A percentile compares a stretch with the other conserved stretches of the same genome.
Conservation (phyloP, 1,140 invertebrate species). For the Leucophenga varia region DNA sequence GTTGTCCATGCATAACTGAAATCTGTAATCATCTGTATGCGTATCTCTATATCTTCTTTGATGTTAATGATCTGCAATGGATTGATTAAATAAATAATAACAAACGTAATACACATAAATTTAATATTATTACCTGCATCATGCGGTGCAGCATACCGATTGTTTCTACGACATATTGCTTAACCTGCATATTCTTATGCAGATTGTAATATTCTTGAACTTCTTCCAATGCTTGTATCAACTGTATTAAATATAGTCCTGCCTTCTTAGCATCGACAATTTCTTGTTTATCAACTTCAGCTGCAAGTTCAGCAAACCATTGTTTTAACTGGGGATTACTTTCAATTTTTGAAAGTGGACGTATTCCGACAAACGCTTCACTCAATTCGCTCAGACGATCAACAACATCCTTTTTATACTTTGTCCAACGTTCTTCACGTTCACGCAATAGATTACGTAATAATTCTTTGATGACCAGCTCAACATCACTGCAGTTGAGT, state of each 20-base stretch:
- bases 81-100: no score
- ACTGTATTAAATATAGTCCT: constrained; percentile 83
- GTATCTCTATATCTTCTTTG: constrained; percentile 91
- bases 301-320: constrained; percentile 89
- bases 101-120: no score
- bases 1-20: constrained; percentile 93
- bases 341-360: constrained; percentile 81
- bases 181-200: constrained; percentile 85
- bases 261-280: constrained; percentile 75
- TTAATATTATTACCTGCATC: constrained; percentile 69
- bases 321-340: constrained; percentile 86
- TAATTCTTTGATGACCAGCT: constrained; percentile 78
- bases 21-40: constrained; percentile 90
- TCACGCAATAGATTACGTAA: constrained; percentile 78
- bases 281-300: constrained; percentile 77
- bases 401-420: constrained; percentile 74
- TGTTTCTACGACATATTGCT: constrained; percentile 85
- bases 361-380: constrained; percentile 87
- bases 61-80: constrained; percentile 68
- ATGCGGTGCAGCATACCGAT: constrained; percentile 82
- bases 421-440: constrained; percentile 79
- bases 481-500: constrained; percentile 84
- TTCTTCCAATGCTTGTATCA: constrained; percentile 92
- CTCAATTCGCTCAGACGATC: constrained; percentile 80
- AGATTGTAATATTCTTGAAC: constrained; percentile 95